Evolutionary conservation across 2,113 vertebrate species (phyloP).

Genomic region (Xiphias gladius): DNA sequence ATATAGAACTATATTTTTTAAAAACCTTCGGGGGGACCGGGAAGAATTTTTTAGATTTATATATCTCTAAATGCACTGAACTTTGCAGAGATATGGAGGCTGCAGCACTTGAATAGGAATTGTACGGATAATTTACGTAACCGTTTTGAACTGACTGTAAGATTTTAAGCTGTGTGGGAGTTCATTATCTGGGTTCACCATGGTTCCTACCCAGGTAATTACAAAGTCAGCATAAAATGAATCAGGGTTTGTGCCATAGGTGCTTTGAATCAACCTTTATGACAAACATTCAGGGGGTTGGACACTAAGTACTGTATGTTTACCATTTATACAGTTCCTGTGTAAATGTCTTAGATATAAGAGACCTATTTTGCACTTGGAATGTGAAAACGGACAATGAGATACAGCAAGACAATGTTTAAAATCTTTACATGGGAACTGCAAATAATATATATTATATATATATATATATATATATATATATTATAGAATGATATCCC

Average conservation of each 20-base stretch:
- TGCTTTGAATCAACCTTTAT: slow-evolving; percentile 58
- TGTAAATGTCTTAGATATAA: slow-evolving; percentile 2
- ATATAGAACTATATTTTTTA: not conserved
- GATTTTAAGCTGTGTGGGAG: slow-evolving; percentile 51
- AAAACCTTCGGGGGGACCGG: not conserved
- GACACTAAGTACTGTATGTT: not conserved
- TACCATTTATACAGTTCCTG: slow-evolving; percentile 5
- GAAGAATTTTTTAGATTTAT: slow-evolving; percentile 15
- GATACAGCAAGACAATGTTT: slow-evolving; percentile 10
- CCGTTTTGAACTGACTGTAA: slow-evolving; percentile 48
- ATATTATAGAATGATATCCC: no score
- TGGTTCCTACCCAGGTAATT: slow-evolving; percentile 59
- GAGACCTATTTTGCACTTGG: not conserved
- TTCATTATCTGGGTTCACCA: slow-evolving; percentile 34
- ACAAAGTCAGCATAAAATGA: slow-evolving; percentile 40
- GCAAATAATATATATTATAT: not conserved
- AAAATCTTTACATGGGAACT: slow-evolving; percentile 28
- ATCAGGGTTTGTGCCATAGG: slow-evolving; percentile 52
- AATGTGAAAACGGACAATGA: slow-evolving; percentile 32
- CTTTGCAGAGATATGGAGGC: slow-evolving; percentile 18
- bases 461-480: no score
- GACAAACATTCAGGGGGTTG: slow-evolving; percentile 35
- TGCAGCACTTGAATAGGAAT: slow-evolving; percentile 46
- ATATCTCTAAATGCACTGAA: slow-evolving; percentile 34
- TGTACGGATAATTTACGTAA: slow-evolving; percentile 54